Evolutionary conservation across 2,888 invertebrate genomes (phyloP).

Genomic region (Mayetiola destructor): DNA sequence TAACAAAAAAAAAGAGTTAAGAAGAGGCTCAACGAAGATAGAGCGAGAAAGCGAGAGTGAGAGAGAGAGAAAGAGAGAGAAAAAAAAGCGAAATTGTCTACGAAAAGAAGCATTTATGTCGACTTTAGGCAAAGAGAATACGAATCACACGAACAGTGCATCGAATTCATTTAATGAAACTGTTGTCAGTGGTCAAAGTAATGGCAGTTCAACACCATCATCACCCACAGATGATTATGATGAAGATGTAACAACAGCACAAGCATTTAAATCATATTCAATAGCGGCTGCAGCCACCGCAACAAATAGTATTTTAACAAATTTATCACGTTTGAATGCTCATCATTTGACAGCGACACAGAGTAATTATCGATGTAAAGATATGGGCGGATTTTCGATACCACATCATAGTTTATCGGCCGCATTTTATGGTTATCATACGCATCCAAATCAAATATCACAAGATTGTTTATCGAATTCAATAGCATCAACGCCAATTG

Average conservation of each 20-base stretch:
- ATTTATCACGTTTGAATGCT: conserved; percentile 5
- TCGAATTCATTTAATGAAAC: conserved; percentile 14
- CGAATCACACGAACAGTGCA: conserved; percentile 11
- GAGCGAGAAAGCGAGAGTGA: too few relatives aligned
- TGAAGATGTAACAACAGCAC: conserved; percentile 5
- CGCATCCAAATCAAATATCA: conserved; percentile 18
- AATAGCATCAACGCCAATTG: too few relatives aligned
- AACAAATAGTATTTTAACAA: conserved; percentile 4
- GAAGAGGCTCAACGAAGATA: too few relatives aligned
- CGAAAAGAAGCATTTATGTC: conserved; percentile 6
- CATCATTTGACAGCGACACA: background rate
- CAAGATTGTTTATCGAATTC: conserved; percentile 15
- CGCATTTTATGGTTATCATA: conserved; percentile 22
- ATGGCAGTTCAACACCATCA: conserved; percentile 2
- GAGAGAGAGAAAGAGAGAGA: background rate
- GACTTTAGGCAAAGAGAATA: conserved; percentile 13
- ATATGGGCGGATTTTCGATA: conserved; percentile 20
- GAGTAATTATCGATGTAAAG: background rate
- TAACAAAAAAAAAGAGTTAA: background rate
- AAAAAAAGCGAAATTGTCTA: background rate
- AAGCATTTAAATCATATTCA: conserved; percentile 2
- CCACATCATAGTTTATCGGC: conserved; percentile 20
- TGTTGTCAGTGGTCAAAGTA: conserved; percentile 12
- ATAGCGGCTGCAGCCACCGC: background rate
- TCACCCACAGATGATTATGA: conserved; percentile 12